Base-by-base conservation (phyloP, 2,888 invertebrate species). In the Drosophila pseudotalamancana region DNA sequence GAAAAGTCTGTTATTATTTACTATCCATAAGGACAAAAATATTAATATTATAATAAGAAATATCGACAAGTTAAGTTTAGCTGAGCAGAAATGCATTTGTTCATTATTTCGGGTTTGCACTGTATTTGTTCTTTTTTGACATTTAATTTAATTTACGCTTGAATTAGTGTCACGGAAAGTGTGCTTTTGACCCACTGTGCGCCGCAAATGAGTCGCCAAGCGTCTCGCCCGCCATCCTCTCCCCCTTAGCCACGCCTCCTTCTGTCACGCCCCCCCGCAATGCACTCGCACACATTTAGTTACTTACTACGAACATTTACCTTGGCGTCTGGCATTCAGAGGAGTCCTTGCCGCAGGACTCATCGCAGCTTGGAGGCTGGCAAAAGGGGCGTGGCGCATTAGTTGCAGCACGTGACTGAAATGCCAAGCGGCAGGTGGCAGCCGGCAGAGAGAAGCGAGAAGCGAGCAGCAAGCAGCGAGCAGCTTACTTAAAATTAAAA, bases 331-430 rank as follows among this genome's bases (percentile, higher is more conserved):
- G 69, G 57, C 55, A 62, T 54, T 46, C 64, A 65, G 61, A 65
- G 70, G 62, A 23, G 32, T 49, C 9, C 55, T 60, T 53, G 69
- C 69, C 64, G 39, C 61, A 57, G 63, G 51, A 55, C 70, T 76
- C 76, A 70, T 71, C 79, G 77, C n/a, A n/a, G n/a, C 62, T 69
- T 69, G 56, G 50, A 61, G 65, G 80, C 69, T 79, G 79, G 62
- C 75, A 59, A 61, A n/a, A 45, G 29, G 11, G 62, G 69, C 48
- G 67, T 55, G 71, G 68, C 68, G 84, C 70, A 85, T 82, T 84
- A 84, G 77, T 77, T 82, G 84, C 77, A 76, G 78, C 81, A 82
- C 82, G 82, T 82, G 82, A 82, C 82, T 82, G 63, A 81, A 81
- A 77, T 82, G 64, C 72, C 73, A 79, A 82, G 66, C 51, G 48